Evolutionary conservation across 1,140 invertebrate species (phyloP).

Genomic region (Drosophila bocki): DNA sequence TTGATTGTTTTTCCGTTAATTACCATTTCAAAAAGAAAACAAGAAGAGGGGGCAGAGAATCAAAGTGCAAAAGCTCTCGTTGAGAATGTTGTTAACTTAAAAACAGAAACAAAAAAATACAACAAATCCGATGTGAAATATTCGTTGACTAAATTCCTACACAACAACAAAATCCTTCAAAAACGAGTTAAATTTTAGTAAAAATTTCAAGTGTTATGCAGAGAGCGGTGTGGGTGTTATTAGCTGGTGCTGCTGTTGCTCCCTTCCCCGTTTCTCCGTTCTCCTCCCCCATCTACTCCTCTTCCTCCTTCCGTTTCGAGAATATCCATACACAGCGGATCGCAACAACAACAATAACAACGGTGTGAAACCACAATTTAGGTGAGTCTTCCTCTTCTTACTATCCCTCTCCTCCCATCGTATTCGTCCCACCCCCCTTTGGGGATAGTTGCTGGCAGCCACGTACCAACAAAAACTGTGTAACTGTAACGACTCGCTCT

Average conservation of each 20-base stretch:
- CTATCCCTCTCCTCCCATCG: constrained; percentile 1
- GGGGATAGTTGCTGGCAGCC: constrained; percentile 24
- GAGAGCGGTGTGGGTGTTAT: constrained; percentile 61
- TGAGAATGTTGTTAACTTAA: constrained; percentile 68
- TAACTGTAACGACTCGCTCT: constrained; percentile 58
- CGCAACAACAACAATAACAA: constrained; percentile 22
- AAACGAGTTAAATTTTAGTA: constrained; percentile 7
- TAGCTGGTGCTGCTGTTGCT: constrained; percentile 52
- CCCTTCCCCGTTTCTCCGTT: constrained; percentile 24
- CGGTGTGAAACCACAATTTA: constrained; percentile 51
- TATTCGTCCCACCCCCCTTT: constrained; percentile 13
- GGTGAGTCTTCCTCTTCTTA: constrained; percentile 59
- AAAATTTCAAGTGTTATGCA: constrained; percentile 64
- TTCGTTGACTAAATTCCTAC: constrained; percentile 49
- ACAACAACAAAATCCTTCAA: constrained; percentile 11
- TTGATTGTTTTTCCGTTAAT: constrained; percentile 13
- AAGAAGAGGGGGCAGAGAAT: constrained; percentile 10
- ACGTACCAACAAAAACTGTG: constrained; percentile 61
- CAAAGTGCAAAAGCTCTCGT: constrained; percentile 42
- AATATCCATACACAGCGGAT: constrained; percentile 58
- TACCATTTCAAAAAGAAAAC: constrained; percentile 35
- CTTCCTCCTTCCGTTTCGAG: constrained; percentile 30
- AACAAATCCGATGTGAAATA: constrained; percentile 33
- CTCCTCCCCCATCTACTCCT: not conserved
- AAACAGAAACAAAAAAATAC: constrained; percentile 19